A percentile compares a stretch with the other conserved stretches of the same genome.
Conservation (phyloP, 2,113 vertebrate genomes). For the Psammodynastes pulverulentus region DNA sequence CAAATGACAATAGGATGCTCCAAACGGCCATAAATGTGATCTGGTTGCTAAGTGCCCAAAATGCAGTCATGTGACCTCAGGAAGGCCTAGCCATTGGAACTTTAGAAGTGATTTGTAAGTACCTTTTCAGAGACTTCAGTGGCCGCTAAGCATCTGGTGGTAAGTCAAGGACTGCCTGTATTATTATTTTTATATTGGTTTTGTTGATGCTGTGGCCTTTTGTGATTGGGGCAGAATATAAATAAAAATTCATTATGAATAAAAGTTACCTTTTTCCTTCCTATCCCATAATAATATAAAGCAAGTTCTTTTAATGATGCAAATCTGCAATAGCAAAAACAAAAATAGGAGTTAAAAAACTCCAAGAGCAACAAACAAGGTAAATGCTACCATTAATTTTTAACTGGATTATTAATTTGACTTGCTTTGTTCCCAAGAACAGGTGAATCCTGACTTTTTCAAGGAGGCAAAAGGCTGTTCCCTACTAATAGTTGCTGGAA, state of each 20-base stretch:
- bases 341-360: neutral
- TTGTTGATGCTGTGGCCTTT: neutral
- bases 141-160: neutral
- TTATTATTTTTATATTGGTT: neutral
- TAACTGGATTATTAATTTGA: neutral
- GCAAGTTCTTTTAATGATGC: constrained; percentile 11
- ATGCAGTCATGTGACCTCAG: neutral
- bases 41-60: neutral
- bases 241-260: constrained; percentile 6
- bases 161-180: neutral
- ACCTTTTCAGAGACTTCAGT: neutral
- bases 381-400: constrained; percentile 10
- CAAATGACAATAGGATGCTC: neutral
- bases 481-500: constrained; percentile 19
- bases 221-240: neutral
- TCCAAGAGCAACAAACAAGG: constrained; percentile 23
- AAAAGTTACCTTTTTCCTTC: constrained; percentile 19
- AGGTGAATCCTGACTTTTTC: constrained; percentile 22
- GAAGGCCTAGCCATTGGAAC: neutral
- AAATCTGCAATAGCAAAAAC: neutral
- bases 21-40: too few species aligned
- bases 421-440: constrained; percentile 21
- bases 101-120: neutral
- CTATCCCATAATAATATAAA: constrained; percentile 28
- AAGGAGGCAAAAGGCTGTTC: neutral